A percentile compares a stretch with the other conserved stretches of the same genome.
phyloP scores from a whole-genome alignment of 2,888 invertebrate species.

The Pterobdella sp. region DNA sequence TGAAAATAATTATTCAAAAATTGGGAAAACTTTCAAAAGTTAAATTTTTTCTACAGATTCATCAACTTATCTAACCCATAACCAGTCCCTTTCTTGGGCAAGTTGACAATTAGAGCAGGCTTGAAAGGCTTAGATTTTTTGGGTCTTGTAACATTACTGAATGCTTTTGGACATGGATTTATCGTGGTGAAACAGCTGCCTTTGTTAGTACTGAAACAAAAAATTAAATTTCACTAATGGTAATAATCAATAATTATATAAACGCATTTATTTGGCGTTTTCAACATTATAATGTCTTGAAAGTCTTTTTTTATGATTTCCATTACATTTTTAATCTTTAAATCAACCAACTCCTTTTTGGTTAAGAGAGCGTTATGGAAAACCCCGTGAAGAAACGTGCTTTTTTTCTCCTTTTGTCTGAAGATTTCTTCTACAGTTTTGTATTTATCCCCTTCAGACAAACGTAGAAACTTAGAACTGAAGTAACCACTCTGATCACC shows the following conservation, averaged over 20 bases:
- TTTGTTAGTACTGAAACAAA: slow-evolving; percentile 19
- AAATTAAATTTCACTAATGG: neutral
- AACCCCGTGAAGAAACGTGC: slow-evolving; percentile 49
- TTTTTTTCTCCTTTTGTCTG: slow-evolving; percentile 43
- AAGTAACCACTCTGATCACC: slow-evolving; percentile 50
- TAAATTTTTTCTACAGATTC: no score
- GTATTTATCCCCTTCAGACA: slow-evolving; percentile 49
- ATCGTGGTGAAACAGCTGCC: slow-evolving; percentile 31
- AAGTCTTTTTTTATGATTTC: neutral
- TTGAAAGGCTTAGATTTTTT: slow-evolving; percentile 12
- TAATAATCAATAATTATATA: neutral
- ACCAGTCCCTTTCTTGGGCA: slow-evolving; percentile 30
- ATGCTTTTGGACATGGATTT: slow-evolving; percentile 26
- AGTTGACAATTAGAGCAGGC: slow-evolving; percentile 1
- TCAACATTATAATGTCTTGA: neutral
- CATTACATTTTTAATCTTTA: neutral
- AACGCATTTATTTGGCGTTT: neutral
- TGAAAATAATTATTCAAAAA: no score
- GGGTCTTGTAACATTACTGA: slow-evolving; percentile 20
- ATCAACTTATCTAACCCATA: slow-evolving; percentile 30
- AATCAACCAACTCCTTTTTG: slow-evolving; percentile 45
- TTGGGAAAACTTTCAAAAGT: no score
- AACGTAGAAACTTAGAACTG: slow-evolving; percentile 45
- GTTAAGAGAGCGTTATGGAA: slow-evolving; percentile 49
- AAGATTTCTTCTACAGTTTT: slow-evolving; percentile 48